Base-by-base conservation (phyloP, 2,888 invertebrate genomes). In the Tetrapedia diversipes region DNA sequence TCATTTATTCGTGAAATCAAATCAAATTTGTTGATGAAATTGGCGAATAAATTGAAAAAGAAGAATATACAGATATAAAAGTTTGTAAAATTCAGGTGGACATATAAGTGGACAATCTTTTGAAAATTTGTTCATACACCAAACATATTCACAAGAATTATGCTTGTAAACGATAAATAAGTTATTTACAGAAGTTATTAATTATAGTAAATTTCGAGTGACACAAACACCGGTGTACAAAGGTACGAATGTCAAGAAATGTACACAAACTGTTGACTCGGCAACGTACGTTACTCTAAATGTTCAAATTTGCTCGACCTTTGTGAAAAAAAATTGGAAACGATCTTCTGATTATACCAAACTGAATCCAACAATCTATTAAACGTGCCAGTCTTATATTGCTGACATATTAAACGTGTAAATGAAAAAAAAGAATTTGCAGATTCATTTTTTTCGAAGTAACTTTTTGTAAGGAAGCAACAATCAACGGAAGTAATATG, bases 201-300 rank as follows among this genome's bases (percentile, higher is more conserved):
- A 47, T 68, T 54, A 24, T 6, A 22, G 22, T 27, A 27, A 54
- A 24, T 61, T 72, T 22, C 24, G 0, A 14, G 6, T 11, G 24
- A 22, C 47, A 51, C 8, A 27, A 53, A 4, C 1, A 32, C 14
- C 10, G 8, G 16, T 27, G 14, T 56, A 49, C 14, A n/a, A 37
- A 24, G n/a, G 19, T 41, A 45, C 29, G 19, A 37, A 19, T 45
- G 6, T 37, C 37, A 79, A 77, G 67, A 77, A 79, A 68, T 68
- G 64, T 79, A 72, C 32, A 78, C 77, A 78, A 71, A 67, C 16
- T 19, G 45, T 47, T 41, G 11, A 49, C 45, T 49, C 37, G 63
- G 34, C 47, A 34, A 34, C 8, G 29, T 39, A 49, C 60, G 60
- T 75, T 57, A 39, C 2, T 27, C 37, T 39, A 11, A 24, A 54